A percentile compares a stretch with the other conserved stretches of the same genome.
Conservation (phyloP, 1,140 invertebrate species). For the Ruditapes philippinarum region DNA sequence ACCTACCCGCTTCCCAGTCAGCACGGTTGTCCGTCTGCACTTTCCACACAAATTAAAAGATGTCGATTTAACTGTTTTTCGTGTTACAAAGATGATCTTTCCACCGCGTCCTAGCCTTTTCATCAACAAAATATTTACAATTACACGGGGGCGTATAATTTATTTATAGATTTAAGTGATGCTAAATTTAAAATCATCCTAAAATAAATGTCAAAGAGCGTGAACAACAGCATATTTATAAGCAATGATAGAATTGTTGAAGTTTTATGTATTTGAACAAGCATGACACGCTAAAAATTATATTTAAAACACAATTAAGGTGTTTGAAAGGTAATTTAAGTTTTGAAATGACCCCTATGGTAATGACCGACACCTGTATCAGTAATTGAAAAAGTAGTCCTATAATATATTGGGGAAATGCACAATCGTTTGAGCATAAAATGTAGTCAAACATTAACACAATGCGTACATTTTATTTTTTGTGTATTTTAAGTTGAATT, state of each 20-base stretch:
- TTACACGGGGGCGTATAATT: background rate
- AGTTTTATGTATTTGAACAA: no score
- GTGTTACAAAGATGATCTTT: background rate
- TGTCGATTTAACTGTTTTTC: background rate
- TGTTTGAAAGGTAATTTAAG: slow-evolving; percentile 43
- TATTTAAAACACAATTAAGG: no score
- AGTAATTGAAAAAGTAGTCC: slow-evolving; percentile 39
- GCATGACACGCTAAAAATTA: no score
- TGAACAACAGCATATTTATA: no score
- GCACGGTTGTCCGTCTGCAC: background rate
- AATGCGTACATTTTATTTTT: no score
- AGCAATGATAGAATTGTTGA: background rate
- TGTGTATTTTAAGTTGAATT: no score
- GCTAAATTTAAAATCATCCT: background rate
- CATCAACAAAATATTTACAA: slow-evolving; percentile 18
- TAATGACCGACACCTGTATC: slow-evolving; percentile 12
- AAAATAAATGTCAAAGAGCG: no score
- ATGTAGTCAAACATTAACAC: no score
- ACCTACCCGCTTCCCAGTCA: slow-evolving; percentile 8
- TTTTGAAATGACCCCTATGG: slow-evolving; percentile 33
- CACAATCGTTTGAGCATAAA: no score
- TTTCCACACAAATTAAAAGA: no score
- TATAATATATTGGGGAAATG: no score
- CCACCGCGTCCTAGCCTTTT: slow-evolving; percentile 11
- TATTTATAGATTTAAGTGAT: background rate